Evolutionary conservation across 2,797 vertebrate species (phyloP), one percentile per base, ranked within the genome.

Genomic region (Chrysocyon brachyurus): DNA sequence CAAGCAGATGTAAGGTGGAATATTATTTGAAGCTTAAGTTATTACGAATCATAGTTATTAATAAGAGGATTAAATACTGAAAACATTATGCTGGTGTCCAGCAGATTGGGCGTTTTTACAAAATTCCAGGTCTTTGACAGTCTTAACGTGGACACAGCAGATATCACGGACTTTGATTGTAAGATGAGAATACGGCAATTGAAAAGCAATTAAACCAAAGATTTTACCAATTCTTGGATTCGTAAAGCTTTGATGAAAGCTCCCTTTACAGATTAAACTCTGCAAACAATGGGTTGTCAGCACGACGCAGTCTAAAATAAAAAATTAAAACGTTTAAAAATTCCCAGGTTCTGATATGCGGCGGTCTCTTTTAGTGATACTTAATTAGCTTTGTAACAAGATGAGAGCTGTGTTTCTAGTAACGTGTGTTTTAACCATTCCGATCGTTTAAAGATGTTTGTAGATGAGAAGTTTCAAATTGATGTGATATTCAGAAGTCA

Each of bases 1-100:
- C 98, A 92, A 97, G 87, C 97, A 97, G 97, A 98, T 97, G 97
- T 93, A 97, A 98, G 96, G 97, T 87, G 94, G 94, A 81, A 49
- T 91, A 72, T 97, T 94, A 85, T 96, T 97, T 94, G 97, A 91
- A 95, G 96, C 97, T 92, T 94, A 95, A 96, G 89, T 96, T 79
- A 84, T 97, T 93, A 86, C 12, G 92, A 96, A 79, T 95, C 94
- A 12, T 46, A 57, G 75, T 97, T 94, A 96, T 94, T 96, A 96
- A 96, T 97, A 92, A 94, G 91, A 94, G 88, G 89, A 86, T 96
- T 83, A 94, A 89, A n/a, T 57, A 46, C 75, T 92, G 79, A 70
- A 92, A 94, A 79, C 86, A 28, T 57, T 14, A 56, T 21, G 36
- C 57, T 11, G 56, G n/a, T 87, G 89, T 73, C 87, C 92, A 78